These are phyloP conservation scores for Agrotis exclamationis DNA, from an alignment of 2,888 invertebrate genomes.

Conservation along the genomic window DNA sequence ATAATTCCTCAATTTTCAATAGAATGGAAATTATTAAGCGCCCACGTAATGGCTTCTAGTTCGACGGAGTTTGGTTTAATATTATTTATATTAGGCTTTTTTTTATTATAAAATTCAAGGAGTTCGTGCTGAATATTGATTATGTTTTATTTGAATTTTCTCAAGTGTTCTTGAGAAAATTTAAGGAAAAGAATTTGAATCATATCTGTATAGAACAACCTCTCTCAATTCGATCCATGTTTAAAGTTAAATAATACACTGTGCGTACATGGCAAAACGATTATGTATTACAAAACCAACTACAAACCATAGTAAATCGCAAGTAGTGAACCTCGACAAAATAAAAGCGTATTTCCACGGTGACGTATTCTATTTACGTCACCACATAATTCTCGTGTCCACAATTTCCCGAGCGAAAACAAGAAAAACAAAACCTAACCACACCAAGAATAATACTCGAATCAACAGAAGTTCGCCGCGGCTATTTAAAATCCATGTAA, in stretches of 20 bases:
- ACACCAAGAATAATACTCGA: constrained; percentile 69
- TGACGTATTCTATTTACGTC: constrained; percentile 59
- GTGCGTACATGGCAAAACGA: not conserved
- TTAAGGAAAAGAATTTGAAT: not conserved
- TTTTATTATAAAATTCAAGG: constrained; percentile 20
- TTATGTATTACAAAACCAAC: constrained; percentile 23
- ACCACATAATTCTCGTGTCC: constrained; percentile 48
- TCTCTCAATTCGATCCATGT: not conserved
- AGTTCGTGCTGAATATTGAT: constrained; percentile 29
- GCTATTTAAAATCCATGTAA: constrained; percentile 76
- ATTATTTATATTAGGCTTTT: constrained; percentile 36
- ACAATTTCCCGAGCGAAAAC: constrained; percentile 62
- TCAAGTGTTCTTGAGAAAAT: too few relatives aligned
- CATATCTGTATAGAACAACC: not conserved
- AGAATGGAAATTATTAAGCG: constrained; percentile 58
- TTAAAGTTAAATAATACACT: not conserved
- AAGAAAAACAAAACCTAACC: constrained; percentile 62
- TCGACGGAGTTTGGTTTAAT: constrained; percentile 39
- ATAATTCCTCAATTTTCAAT: constrained; percentile 58
- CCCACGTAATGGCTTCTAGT: constrained; percentile 49
- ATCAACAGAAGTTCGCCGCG: constrained; percentile 75
- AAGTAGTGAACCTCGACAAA: constrained; percentile 11
- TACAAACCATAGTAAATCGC: constrained; percentile 24
- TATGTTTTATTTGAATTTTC: constrained; percentile 7
- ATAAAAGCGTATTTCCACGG: constrained; percentile 17